Conservation (phyloP, 2,797 vertebrate genomes). For the Carcharodon carcharias region DNA sequence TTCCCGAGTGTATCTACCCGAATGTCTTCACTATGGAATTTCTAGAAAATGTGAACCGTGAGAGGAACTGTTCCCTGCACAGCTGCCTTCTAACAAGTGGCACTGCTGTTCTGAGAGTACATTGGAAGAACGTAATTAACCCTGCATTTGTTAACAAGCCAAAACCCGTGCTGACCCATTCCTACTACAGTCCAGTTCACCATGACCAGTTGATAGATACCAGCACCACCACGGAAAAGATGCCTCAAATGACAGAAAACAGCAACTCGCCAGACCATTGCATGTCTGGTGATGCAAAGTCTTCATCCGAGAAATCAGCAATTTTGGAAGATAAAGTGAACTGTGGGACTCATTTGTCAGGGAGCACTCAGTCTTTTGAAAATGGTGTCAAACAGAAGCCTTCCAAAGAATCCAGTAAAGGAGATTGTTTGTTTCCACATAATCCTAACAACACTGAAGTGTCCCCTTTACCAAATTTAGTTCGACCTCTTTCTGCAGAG, state of each 20-base stretch:
- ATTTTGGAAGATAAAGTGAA: conserved; percentile 43
- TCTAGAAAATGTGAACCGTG: conserved; percentile 67
- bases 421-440: not conserved
- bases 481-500: not conserved
- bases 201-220: conserved; percentile 54
- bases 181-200: conserved; percentile 48
- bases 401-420: not conserved
- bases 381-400: not conserved
- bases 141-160: conserved; percentile 63
- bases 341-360: conserved; percentile 25
- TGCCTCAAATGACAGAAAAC: conserved; percentile 65
- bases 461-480: not conserved
- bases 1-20: conserved; percentile 71
- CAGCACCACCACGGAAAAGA: conserved; percentile 55
- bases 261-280: conserved; percentile 57
- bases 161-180: conserved; percentile 60
- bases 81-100: conserved; percentile 73
- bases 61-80: conserved; percentile 61
- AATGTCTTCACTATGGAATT: conserved; percentile 70
- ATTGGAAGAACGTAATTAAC: conserved; percentile 72
- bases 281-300: conserved; percentile 51
- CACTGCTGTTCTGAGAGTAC: conserved; percentile 62
- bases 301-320: conserved; percentile 57
- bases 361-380: not conserved
- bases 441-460: not conserved